Conservation (phyloP, 2,797 vertebrate genomes). For the Chromis chromis region DNA sequence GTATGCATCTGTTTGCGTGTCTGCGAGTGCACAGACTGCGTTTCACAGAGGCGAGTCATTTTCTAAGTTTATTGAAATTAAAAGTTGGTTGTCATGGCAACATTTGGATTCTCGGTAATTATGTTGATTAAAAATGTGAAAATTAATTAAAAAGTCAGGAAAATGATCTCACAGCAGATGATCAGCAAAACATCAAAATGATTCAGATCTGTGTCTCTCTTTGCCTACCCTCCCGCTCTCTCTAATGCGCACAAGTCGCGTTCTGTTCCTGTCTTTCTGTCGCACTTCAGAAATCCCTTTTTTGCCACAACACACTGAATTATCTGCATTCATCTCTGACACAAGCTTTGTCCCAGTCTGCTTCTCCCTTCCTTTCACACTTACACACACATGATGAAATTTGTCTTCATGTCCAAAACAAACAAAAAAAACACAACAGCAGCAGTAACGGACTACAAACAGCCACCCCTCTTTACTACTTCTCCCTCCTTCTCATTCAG, state of each 20-base stretch:
- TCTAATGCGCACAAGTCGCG: slow-evolving; percentile 15
- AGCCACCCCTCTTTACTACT: not conserved
- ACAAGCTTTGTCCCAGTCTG: slow-evolving; percentile 17
- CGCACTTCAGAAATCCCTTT: slow-evolving; percentile 53
- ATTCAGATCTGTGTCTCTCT: slow-evolving; percentile 59
- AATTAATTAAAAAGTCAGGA: slow-evolving; percentile 81
- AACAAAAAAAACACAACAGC: not conserved
- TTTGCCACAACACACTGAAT: slow-evolving; percentile 51
- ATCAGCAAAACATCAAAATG: slow-evolving; percentile 77
- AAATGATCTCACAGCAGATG: slow-evolving; percentile 78
- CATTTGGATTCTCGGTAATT: slow-evolving; percentile 69
- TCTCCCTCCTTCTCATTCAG: slow-evolving; percentile 15
- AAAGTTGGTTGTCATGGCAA: slow-evolving; percentile 75
- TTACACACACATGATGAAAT: slow-evolving; percentile 32
- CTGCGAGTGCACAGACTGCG: slow-evolving; percentile 24
- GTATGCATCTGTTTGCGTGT: slow-evolving; percentile 44
- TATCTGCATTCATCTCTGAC: slow-evolving; percentile 51
- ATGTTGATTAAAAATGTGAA: slow-evolving; percentile 82
- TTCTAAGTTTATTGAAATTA: slow-evolving; percentile 64
- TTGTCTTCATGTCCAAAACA: slow-evolving; percentile 23
- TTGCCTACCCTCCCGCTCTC: slow-evolving; percentile 25
- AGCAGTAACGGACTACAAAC: not conserved
- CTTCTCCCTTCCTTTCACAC: slow-evolving; percentile 30
- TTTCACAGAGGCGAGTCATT: slow-evolving; percentile 36
- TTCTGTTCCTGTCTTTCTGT: slow-evolving; percentile 32